phyloP scores from a whole-genome alignment of 2,113 vertebrate species.

The Atherinomorus stipes region DNA sequence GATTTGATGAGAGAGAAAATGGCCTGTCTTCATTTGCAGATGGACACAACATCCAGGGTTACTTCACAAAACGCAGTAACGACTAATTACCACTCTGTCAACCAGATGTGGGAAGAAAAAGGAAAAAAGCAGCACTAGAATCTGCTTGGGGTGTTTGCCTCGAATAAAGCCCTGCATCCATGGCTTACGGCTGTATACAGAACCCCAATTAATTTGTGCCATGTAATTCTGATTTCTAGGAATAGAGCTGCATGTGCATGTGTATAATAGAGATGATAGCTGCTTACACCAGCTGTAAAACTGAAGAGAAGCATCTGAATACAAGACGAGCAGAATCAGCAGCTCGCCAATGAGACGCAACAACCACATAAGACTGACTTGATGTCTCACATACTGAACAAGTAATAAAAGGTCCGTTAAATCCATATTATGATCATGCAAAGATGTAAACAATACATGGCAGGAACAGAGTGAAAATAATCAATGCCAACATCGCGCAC shows the following conservation, averaged over 20 bases:
- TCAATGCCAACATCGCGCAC: too few relatives aligned
- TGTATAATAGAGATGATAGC: too few relatives aligned
- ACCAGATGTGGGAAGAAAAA: neutral
- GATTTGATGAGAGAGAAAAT: neutral
- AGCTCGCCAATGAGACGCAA: too few relatives aligned
- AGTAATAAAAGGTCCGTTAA: too few relatives aligned
- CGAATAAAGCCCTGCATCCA: neutral
- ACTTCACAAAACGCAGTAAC: neutral
- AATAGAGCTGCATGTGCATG: neutral
- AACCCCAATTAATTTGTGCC: slow-evolving; percentile 16
- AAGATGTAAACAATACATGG: too few relatives aligned
- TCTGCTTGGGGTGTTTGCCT: neutral
- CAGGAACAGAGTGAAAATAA: too few relatives aligned
- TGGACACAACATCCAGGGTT: neutral
- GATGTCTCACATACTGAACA: too few relatives aligned
- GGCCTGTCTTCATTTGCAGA: neutral
- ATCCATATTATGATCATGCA: too few relatives aligned
- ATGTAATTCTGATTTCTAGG: neutral
- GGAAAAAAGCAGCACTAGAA: neutral
- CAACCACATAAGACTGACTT: too few relatives aligned
- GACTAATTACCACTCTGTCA: slow-evolving; percentile 5
- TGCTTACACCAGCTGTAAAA: too few relatives aligned
- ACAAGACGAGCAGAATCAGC: too few relatives aligned
- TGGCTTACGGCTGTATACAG: neutral
- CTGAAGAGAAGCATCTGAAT: too few relatives aligned